Evolutionary conservation across 2,888 invertebrate genomes (phyloP).

Genomic region (Synanthedon vespiformis): DNA sequence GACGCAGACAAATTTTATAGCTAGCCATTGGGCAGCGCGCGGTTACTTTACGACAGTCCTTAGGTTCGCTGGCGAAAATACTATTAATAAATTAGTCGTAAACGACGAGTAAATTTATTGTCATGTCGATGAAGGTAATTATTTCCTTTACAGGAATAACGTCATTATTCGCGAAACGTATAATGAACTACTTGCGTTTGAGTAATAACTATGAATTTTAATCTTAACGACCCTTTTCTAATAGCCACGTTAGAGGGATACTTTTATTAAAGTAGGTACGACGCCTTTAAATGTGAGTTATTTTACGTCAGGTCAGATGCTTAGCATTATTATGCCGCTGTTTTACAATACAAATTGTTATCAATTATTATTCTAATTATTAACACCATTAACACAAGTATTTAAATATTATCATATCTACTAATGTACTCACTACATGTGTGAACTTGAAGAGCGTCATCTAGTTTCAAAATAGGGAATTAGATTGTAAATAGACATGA

Average conservation of each 20-base stretch:
- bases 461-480: too few relatives aligned
- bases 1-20: slow-evolving; percentile 54
- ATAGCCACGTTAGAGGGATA: neutral
- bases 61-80: slow-evolving; percentile 66
- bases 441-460: too few relatives aligned
- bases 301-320: slow-evolving; percentile 6
- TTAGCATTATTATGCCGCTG: neutral
- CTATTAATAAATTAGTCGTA: slow-evolving; percentile 70
- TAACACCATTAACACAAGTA: too few relatives aligned
- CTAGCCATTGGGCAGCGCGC: slow-evolving; percentile 49
- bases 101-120: slow-evolving; percentile 57
- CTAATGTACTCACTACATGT: too few relatives aligned
- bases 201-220: slow-evolving; percentile 13
- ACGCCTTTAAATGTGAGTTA: slow-evolving; percentile 21
- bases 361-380: too few relatives aligned
- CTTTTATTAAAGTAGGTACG: slow-evolving; percentile 7
- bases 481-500: too few relatives aligned
- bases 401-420: too few relatives aligned
- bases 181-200: neutral
- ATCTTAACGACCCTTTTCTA: slow-evolving; percentile 8
- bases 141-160: slow-evolving; percentile 64
- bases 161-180: slow-evolving; percentile 25
- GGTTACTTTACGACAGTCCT: slow-evolving; percentile 61
- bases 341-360: neutral
- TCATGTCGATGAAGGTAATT: slow-evolving; percentile 56